These are phyloP conservation scores for Galemys pyrenaicus DNA, from an alignment of 2,113 vertebrate species.

Conservation along the genomic window DNA sequence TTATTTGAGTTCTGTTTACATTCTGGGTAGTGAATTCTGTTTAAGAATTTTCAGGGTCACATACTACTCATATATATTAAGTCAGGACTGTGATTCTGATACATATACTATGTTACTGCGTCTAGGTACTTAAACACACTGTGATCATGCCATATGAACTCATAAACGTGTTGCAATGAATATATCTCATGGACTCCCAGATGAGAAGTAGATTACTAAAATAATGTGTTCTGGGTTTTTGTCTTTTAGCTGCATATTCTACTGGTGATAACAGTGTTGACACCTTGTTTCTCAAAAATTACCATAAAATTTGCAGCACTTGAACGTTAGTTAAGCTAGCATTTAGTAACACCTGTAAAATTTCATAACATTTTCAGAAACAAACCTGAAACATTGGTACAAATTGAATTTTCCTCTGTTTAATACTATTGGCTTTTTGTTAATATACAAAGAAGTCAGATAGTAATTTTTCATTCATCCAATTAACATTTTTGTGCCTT, in stretches of 20 bases:
- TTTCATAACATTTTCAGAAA: neutral
- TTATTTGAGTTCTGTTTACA: neutral
- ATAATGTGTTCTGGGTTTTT: neutral
- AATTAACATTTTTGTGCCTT: neutral
- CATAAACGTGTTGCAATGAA: neutral
- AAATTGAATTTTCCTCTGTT: neutral
- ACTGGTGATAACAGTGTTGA: neutral
- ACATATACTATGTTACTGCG: neutral
- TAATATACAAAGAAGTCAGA: neutral
- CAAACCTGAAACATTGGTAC: neutral
- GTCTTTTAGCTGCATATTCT: neutral
- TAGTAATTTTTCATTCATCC: neutral
- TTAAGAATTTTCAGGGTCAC: neutral
- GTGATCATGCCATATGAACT: neutral
- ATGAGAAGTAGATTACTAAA: neutral
- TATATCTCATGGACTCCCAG: neutral
- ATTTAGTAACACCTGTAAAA: neutral
- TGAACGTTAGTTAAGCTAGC: slow-evolving; percentile 27
- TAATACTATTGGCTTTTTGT: neutral
- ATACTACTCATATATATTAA: neutral
- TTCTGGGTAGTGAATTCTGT: neutral
- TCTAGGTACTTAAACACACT: neutral
- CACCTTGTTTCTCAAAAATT: slow-evolving; percentile 2
- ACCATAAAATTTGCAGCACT: neutral
- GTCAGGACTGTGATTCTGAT: neutral